phyloP scores from a whole-genome alignment of 2,888 invertebrate species.

The Euclidia mi region DNA sequence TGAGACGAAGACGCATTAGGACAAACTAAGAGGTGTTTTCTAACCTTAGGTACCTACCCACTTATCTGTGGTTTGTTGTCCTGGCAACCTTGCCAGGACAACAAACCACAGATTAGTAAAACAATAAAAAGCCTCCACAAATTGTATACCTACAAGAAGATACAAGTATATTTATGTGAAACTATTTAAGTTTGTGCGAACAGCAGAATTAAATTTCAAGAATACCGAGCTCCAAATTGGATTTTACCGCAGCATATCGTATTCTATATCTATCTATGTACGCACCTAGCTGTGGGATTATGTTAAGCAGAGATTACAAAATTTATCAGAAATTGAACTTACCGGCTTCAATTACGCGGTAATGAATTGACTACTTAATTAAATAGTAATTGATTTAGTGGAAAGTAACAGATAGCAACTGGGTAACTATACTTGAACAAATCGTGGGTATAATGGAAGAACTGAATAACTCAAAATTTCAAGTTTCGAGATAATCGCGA shows the following conservation, averaged over 20 bases:
- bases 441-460: too few species aligned
- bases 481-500: too few species aligned
- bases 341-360: conserved; percentile 3
- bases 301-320: conserved; percentile 24
- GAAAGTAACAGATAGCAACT: too few species aligned
- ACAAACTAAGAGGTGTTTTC: too few species aligned
- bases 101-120: too few species aligned
- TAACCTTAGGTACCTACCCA: too few species aligned
- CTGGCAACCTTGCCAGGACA: too few species aligned
- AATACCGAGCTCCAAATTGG: conserved; percentile 45
- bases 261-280: conserved; percentile 33
- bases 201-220: conserved; percentile 46
- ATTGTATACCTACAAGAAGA: not conserved
- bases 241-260: conserved; percentile 47
- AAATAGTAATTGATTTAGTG: too few species aligned
- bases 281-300: conserved; percentile 16
- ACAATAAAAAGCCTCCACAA: not conserved
- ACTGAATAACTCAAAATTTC: too few species aligned
- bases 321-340: conserved; percentile 41
- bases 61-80: too few species aligned
- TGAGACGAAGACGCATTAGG: too few species aligned
- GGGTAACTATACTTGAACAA: too few species aligned
- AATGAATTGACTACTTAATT: conserved; percentile 1
- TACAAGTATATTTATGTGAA: not conserved
- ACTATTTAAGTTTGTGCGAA: conserved; percentile 19